A percentile compares a stretch with the other conserved stretches of the same genome.
Conservation (phyloP, 2,888 invertebrate species). For the Pristionchus maxplancki region DNA sequence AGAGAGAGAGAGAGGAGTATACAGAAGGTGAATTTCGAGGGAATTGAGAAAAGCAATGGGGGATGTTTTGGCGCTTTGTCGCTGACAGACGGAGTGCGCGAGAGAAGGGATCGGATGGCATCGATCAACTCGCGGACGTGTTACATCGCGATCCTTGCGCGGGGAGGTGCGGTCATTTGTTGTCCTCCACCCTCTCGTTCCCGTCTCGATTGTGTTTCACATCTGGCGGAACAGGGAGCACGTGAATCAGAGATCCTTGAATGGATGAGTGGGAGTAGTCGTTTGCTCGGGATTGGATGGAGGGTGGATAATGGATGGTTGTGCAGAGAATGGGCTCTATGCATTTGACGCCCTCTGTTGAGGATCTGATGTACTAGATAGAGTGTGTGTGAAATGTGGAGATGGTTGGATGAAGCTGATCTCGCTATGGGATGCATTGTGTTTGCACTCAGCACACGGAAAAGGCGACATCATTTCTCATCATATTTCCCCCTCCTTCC, state of each 20-base stretch:
- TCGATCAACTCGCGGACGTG: constrained; percentile 24
- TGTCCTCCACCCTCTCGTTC: not conserved
- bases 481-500: constrained; percentile 9
- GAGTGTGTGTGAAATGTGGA: not conserved
- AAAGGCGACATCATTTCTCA: constrained; percentile 34
- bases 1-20: not conserved
- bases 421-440: not conserved
- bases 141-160: not conserved
- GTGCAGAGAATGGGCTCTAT: too few species aligned
- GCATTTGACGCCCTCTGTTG: too few species aligned
- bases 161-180: constrained; percentile 29
- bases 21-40: not conserved
- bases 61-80: not conserved
- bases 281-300: not conserved
- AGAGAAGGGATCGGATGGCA: not conserved
- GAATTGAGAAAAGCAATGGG: not conserved
- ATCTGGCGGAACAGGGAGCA: not conserved
- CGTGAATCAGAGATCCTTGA: constrained; percentile 29
- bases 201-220: not conserved
- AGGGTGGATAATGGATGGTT: not conserved
- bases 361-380: too few species aligned
- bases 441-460: constrained; percentile 30
- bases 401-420: not conserved
- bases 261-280: not conserved
- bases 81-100: not conserved